Evolutionary conservation across 2,113 vertebrate species (phyloP), one percentile per base, ranked within the genome.

Genomic region (Coptodon rendalli): DNA sequence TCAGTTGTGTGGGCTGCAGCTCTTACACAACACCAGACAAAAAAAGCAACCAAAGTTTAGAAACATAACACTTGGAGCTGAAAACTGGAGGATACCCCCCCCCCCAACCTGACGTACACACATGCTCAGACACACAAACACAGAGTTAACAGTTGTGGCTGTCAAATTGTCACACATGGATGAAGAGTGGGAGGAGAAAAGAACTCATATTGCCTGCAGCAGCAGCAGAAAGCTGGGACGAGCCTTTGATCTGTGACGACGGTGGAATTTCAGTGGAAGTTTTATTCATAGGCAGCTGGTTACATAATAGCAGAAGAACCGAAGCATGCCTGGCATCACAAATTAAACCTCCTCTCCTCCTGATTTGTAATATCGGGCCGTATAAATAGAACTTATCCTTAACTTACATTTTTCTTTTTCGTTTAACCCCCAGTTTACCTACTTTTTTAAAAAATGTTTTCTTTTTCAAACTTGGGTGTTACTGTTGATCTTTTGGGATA

Each of bases 191-290:
- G 88, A 87, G 89, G 81, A 81, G 78, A 45, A 79, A 85, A 50
- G 36, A 83, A 85, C 81, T 88, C 45, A n/a, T 71, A 43, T 86
- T 87, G 83, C 88, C 83, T 76, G 88, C 83, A 89, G 89, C 59
- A 87, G 82, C 27, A 36, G 38, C 59, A 87, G 82, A 71, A 54
- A 89, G 45, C 31, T 68, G 53, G 73, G 73, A 81, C 4, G 16
- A 83, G 66, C 24, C 80, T 90, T 91, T 93, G 86, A 92, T 93
- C 63, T 87, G 38, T 24, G 82, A n/a, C 6, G 81, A 89, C 13
- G 56, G 16, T 81, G 57, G 4, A 31, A 79, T 82, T 80, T 68
- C 71, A 76, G 19, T 27, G 31, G 82, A 85, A 45, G 52, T 82
- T 79, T 66, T 54, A 24, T 89, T 85, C 80, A 52, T 31, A 43